Evolutionary conservation across 2,797 vertebrate species (phyloP).

Genomic region (Gallirallus australis): DNA sequence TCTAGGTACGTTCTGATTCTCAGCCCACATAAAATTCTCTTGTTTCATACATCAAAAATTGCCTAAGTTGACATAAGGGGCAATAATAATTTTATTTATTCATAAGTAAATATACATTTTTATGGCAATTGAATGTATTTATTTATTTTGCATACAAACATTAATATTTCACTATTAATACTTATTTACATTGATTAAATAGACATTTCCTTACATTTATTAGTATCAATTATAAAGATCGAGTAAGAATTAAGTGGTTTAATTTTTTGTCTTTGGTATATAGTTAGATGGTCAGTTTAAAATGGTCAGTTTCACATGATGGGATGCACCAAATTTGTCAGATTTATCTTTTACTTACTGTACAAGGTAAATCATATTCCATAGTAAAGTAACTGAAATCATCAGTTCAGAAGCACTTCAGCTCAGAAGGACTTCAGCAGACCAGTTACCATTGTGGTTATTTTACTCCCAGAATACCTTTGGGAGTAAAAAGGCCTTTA

Average conservation of each 20-base stretch:
- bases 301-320: neutral
- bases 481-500: neutral
- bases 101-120: neutral
- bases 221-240: neutral
- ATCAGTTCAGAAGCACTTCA: neutral
- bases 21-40: neutral
- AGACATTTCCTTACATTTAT: neutral
- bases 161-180: neutral
- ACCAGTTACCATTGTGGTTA: neutral
- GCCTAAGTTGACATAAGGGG: neutral
- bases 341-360: neutral
- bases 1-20: constrained; percentile 76
- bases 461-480: neutral
- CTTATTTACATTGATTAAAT: neutral
- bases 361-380: neutral
- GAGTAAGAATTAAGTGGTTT: neutral
- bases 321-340: neutral
- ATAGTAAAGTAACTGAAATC: neutral
- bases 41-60: neutral
- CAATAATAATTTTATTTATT: neutral
- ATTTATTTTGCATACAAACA: neutral
- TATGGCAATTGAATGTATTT: neutral
- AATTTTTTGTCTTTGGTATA: neutral
- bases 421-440: neutral
- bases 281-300: neutral